Conservation (phyloP, 2,797 vertebrate genomes). For the Hoplostethus atlanticus region DNA sequence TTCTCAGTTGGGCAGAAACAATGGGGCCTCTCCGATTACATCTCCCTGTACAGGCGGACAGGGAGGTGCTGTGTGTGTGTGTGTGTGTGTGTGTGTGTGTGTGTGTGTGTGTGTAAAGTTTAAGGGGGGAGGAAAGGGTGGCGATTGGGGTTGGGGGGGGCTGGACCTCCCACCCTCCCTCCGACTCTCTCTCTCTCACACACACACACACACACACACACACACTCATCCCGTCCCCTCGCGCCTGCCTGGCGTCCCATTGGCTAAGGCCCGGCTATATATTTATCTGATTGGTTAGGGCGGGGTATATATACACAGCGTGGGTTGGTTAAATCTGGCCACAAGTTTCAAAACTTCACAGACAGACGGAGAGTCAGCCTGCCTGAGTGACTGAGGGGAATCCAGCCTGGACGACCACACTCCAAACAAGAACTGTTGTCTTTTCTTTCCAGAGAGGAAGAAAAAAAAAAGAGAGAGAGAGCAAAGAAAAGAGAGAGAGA, state of each 20-base stretch:
- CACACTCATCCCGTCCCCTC: conserved; percentile 53
- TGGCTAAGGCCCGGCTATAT: conserved; percentile 68
- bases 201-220: conserved; percentile 40
- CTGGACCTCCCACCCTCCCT: conserved; percentile 32
- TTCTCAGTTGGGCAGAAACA: conserved; percentile 76
- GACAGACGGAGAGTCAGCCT: conserved; percentile 59
- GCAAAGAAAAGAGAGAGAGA: conserved; percentile 31
- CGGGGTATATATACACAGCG: conserved; percentile 87
- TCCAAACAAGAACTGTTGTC: conserved; percentile 65
- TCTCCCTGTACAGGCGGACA: conserved; percentile 66
- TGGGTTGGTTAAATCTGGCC: conserved; percentile 83
- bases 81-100: conserved; percentile 58
- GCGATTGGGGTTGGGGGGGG: conserved; percentile 52
- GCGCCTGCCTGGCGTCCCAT: conserved; percentile 70
- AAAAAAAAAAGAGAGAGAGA: conserved; percentile 32
- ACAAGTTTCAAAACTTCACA: conserved; percentile 85
- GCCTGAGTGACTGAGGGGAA: conserved; percentile 62
- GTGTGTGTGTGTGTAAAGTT: conserved; percentile 41
- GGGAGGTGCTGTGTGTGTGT: conserved; percentile 18
- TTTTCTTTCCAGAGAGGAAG: conserved; percentile 22
- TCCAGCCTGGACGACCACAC: conserved; percentile 63
- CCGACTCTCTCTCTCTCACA: neutral
- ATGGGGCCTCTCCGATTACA: conserved; percentile 81
- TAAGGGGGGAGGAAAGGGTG: conserved; percentile 64
- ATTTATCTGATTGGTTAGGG: conserved; percentile 86